Conservation (phyloP, 2,888 invertebrate species). For the Malacosoma neustria region DNA sequence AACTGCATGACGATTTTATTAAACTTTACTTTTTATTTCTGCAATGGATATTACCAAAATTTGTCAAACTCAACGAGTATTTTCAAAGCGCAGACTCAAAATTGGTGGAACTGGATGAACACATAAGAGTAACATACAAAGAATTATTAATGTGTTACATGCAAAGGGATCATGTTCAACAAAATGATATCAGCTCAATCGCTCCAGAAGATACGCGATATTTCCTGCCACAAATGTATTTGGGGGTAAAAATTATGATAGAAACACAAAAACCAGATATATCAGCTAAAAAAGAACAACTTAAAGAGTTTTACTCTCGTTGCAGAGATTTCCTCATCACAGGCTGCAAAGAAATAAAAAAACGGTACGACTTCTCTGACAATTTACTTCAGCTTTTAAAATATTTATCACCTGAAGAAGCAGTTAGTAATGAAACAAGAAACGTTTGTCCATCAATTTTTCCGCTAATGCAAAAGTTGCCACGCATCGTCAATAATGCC, state of each 20-base stretch:
- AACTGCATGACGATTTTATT: too few relatives aligned
- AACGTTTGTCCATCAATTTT: conserved; percentile 3
- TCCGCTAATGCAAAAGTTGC: conserved; percentile 2
- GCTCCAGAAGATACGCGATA: conserved; percentile 3
- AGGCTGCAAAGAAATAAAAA: too few relatives aligned
- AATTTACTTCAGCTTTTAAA: too few relatives aligned
- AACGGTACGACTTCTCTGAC: too few relatives aligned
- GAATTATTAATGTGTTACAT: background rate
- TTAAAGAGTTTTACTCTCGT: background rate
- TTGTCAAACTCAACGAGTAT: too few relatives aligned
- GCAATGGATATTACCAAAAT: too few relatives aligned
- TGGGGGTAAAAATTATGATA: conserved; percentile 5
- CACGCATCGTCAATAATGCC: conserved; percentile 3
- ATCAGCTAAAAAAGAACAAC: conserved; percentile 1
- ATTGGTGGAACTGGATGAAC: too few relatives aligned
- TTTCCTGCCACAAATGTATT: conserved; percentile 5
- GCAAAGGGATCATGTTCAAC: conserved; percentile 2
- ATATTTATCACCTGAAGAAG: conserved; percentile 6
- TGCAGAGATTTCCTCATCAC: too few relatives aligned
- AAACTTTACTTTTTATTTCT: too few relatives aligned
- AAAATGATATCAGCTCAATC: conserved; percentile 2
- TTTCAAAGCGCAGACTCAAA: too few relatives aligned
- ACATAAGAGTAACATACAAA: too few relatives aligned
- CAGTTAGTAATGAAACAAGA: conserved; percentile 1
- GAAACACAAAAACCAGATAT: conserved; percentile 5